These are phyloP conservation scores for Cryptoleucopteryx plumbea DNA, from an alignment of 2,113 vertebrate species.

Conservation along the genomic window DNA sequence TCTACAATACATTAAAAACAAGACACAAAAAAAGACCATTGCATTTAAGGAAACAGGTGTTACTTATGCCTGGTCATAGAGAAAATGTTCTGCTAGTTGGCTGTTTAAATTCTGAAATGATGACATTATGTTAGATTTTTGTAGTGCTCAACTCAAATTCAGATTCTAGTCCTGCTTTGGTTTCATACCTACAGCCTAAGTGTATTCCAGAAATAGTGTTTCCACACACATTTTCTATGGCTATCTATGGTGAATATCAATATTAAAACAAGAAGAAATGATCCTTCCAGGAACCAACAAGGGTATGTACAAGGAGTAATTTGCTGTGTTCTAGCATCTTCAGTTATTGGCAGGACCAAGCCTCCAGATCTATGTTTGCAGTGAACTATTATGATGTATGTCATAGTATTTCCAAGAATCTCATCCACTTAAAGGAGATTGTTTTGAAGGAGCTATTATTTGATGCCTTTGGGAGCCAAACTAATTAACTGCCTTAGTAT, in stretches of 20 bases:
- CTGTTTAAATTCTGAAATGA: neutral
- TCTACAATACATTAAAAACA: neutral
- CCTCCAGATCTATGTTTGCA: constrained; percentile 1
- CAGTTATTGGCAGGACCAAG: neutral
- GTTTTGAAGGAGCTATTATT: constrained; percentile 48
- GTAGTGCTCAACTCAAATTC: neutral
- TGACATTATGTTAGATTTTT: neutral
- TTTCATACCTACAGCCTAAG: neutral
- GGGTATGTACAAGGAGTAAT: neutral
- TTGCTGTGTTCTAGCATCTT: constrained; percentile 3
- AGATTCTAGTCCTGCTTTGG: neutral
- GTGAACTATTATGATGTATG: neutral
- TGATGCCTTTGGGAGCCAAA: constrained; percentile 37
- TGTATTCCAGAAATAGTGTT: neutral
- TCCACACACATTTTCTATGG: neutral
- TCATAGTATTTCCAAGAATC: constrained; percentile 52
- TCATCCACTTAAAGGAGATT: constrained; percentile 7
- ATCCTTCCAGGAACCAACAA: neutral
- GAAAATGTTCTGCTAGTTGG: neutral
- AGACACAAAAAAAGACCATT: neutral
- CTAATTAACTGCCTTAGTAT: constrained; percentile 27
- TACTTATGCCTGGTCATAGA: neutral
- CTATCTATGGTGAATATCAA: neutral
- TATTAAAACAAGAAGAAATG: neutral
- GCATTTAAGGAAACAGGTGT: neutral